These are phyloP conservation scores for Parazoanthus darwini DNA, from an alignment of 92 coral and sea anemone genomes.

Conservation along the genomic window DNA sequence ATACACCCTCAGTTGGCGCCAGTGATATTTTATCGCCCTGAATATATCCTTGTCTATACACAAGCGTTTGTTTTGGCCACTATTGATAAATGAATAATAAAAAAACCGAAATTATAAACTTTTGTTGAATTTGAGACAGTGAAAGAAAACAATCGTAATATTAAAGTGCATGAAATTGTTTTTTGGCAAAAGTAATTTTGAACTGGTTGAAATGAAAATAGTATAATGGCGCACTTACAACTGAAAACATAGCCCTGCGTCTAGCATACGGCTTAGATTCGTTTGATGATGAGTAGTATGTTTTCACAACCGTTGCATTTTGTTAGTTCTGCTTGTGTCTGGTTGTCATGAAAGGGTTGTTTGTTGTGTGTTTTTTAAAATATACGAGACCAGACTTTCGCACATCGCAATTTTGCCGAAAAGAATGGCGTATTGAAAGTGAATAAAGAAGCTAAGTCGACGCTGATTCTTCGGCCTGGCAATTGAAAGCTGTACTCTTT, in stretches of 20 bases:
- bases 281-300: too few relatives aligned
- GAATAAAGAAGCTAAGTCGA: not conserved
- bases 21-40: not conserved
- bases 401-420: not conserved
- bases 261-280: not conserved
- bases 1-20: not conserved
- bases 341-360: conserved; percentile 9
- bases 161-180: conserved; percentile 44
- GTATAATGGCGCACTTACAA: not conserved
- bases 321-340: conserved; percentile 7
- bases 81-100: conserved; percentile 32
- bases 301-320: not conserved
- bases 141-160: conserved; percentile 37
- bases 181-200: conserved; percentile 41
- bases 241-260: not conserved
- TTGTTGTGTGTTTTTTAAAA: not conserved
- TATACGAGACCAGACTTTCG: not conserved
- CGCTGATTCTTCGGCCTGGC: not conserved
- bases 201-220: conserved; percentile 23
- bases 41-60: not conserved
- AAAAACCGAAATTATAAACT: conserved; percentile 35
- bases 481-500: not conserved
- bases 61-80: conserved; percentile 31
- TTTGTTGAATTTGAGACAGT: conserved; percentile 42
- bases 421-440: not conserved